phyloP scores from a whole-genome alignment of 2,888 invertebrate genomes.

The Plagodis pulveraria region DNA sequence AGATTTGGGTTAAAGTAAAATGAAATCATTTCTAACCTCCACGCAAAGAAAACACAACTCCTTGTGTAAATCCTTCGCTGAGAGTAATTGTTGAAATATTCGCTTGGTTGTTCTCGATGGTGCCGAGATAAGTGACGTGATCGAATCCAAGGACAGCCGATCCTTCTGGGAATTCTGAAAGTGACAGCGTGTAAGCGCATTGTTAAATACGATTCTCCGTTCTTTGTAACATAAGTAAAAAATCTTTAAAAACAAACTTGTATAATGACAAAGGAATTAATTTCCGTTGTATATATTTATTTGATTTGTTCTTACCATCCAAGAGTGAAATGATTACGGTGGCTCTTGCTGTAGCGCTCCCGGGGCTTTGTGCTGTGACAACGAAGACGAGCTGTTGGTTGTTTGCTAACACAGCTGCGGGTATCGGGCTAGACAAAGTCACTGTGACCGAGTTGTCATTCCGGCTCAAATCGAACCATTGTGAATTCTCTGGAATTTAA shows the following conservation, averaged over 20 bases:
- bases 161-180: slow-evolving; percentile 20
- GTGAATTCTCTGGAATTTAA: slow-evolving; percentile 13
- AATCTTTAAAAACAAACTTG: too few species aligned
- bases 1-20: too few species aligned
- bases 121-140: slow-evolving; percentile 39
- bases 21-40: slow-evolving; percentile 39
- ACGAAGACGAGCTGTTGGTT: slow-evolving; percentile 39
- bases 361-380: slow-evolving; percentile 21
- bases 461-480: slow-evolving; percentile 24
- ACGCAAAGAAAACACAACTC: slow-evolving; percentile 38
- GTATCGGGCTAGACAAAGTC: slow-evolving; percentile 32
- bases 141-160: slow-evolving; percentile 38
- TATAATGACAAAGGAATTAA: too few species aligned
- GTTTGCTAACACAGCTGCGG: slow-evolving; percentile 38
- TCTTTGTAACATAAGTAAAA: too few species aligned
- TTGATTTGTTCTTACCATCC: too few species aligned
- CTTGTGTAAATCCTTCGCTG: slow-evolving; percentile 38
- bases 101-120: slow-evolving; percentile 30
- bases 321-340: slow-evolving; percentile 32
- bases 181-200: too few species aligned
- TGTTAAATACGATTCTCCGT: too few species aligned
- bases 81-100: slow-evolving; percentile 40
- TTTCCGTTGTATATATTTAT: too few species aligned
- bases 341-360: slow-evolving; percentile 27
- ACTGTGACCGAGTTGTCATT: slow-evolving; percentile 30